A percentile compares a stretch with the other conserved stretches of the same genome.
phyloP scores from a whole-genome alignment of 2,113 vertebrate species.

The Apodemus sylvaticus region DNA sequence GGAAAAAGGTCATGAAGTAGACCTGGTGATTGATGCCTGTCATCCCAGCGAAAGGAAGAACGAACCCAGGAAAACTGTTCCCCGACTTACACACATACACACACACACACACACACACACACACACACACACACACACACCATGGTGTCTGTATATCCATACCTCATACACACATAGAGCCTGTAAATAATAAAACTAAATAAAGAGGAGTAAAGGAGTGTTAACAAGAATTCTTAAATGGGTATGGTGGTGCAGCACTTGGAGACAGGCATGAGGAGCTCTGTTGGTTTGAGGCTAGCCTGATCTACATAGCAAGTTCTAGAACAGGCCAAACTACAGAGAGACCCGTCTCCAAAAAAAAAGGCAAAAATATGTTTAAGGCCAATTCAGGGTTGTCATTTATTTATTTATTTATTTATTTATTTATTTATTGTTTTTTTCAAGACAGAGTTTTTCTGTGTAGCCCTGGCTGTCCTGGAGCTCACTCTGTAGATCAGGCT shows the following conservation, averaged over 20 bases:
- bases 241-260: not conserved
- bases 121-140: too few relatives aligned
- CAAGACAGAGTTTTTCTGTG: too few relatives aligned
- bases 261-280: not conserved
- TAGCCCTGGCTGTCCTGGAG: too few relatives aligned
- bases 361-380: not conserved
- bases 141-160: too few relatives aligned
- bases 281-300: not conserved
- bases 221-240: not conserved
- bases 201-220: not conserved
- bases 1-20: not conserved
- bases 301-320: not conserved
- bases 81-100: too few relatives aligned
- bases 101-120: too few relatives aligned
- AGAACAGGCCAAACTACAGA: not conserved
- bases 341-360: not conserved
- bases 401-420: too few relatives aligned
- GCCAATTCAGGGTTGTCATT: not conserved
- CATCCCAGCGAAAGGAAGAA: not conserved
- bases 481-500: too few relatives aligned
- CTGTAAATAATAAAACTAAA: not conserved
- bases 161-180: not conserved
- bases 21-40: not conserved
- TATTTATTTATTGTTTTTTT: too few relatives aligned
- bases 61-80: not conserved